phyloP scores from a whole-genome alignment of 2,797 vertebrate genomes.

The Enteromius unitaeniatus region DNA sequence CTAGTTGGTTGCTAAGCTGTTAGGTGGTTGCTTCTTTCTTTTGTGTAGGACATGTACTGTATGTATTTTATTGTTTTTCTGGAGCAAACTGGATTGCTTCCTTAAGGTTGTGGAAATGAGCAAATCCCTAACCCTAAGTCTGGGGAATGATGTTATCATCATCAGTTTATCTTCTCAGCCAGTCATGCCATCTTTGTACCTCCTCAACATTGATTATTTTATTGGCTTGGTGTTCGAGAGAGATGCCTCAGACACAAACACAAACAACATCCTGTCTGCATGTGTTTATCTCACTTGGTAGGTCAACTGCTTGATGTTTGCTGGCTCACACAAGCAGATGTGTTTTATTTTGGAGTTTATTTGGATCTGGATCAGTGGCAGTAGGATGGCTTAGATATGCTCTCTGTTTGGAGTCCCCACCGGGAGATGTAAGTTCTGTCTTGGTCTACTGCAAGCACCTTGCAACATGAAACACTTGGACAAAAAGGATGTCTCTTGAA shows the following conservation, averaged over 20 bases:
- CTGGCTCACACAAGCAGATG: constrained; percentile 41
- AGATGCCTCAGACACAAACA: constrained; percentile 12
- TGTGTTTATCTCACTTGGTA: constrained; percentile 19
- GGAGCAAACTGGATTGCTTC: no score
- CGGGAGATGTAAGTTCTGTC: constrained; percentile 4
- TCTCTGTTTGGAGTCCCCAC: constrained; percentile 35
- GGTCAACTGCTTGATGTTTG: constrained; percentile 13
- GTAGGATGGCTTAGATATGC: constrained; percentile 12
- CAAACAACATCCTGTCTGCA: background rate
- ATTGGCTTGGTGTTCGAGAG: background rate
- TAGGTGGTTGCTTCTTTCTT: background rate
- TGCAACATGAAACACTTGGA: constrained; percentile 31
- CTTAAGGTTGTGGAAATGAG: background rate
- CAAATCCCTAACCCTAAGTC: background rate
- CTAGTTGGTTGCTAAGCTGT: background rate
- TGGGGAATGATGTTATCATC: background rate
- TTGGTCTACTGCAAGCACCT: constrained; percentile 21
- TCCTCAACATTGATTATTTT: background rate
- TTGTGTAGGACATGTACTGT: background rate
- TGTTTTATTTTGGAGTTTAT: constrained; percentile 31
- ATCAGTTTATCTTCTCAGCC: background rate
- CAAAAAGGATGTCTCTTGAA: constrained; percentile 1
- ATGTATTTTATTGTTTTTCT: background rate
- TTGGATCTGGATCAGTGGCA: constrained; percentile 37
- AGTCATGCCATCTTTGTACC: background rate